A percentile compares a stretch with the other conserved stretches of the same genome.
phyloP scores from a whole-genome alignment of 2,797 vertebrate genomes.

The Sebastes minor region DNA sequence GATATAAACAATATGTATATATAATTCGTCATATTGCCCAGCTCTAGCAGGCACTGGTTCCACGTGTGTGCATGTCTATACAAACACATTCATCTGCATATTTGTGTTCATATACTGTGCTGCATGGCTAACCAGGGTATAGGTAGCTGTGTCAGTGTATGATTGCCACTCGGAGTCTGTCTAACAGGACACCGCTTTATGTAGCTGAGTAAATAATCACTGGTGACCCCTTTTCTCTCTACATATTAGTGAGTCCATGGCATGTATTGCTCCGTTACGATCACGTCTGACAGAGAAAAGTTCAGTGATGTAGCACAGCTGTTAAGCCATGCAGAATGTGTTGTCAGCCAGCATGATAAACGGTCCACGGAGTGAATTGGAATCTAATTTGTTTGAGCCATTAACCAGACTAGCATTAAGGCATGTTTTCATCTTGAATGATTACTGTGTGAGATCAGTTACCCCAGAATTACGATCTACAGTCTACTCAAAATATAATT shows the following conservation, averaged over 20 bases:
- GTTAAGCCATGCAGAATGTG: slow-evolving; percentile 58
- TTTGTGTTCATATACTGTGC: not conserved
- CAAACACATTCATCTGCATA: not conserved
- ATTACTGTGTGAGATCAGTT: slow-evolving; percentile 72
- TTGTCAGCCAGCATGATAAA: slow-evolving; percentile 64
- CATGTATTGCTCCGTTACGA: slow-evolving; percentile 37
- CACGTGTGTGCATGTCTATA: not conserved
- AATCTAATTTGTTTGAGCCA: slow-evolving; percentile 72
- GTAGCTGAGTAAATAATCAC: slow-evolving; percentile 42
- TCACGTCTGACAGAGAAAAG: slow-evolving; percentile 50
- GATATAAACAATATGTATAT: no score
- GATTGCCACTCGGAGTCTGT: slow-evolving; percentile 20
- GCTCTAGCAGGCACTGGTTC: not conserved
- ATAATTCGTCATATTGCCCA: no score
- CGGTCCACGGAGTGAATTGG: slow-evolving; percentile 58
- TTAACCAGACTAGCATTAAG: slow-evolving; percentile 69
- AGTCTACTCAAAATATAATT: slow-evolving; percentile 53
- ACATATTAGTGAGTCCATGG: slow-evolving; percentile 44
- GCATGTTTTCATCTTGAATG: slow-evolving; percentile 75
- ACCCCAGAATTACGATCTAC: slow-evolving; percentile 62
- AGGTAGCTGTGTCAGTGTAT: not conserved
- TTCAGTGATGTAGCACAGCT: slow-evolving; percentile 63
- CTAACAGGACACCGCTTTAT: slow-evolving; percentile 20
- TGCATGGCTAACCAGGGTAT: slow-evolving; percentile 8
- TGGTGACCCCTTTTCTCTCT: slow-evolving; percentile 20